Conservation (phyloP, 1,140 invertebrate species). For the Tribolium madens region DNA sequence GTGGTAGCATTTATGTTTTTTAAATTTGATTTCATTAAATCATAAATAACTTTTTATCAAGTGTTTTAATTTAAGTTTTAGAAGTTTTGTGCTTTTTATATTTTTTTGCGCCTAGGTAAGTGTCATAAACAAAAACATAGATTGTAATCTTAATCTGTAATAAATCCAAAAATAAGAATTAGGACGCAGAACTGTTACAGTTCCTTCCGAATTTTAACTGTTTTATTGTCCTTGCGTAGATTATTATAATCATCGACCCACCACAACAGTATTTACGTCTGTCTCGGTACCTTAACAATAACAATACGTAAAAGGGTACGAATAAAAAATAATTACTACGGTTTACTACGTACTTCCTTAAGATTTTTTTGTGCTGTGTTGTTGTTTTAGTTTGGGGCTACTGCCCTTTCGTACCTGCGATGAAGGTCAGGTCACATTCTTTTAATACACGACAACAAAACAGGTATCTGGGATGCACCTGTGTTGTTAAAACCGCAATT, state of each 20-base stretch:
- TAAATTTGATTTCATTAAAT: not conserved
- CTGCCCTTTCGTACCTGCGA: not conserved
- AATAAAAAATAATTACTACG: not conserved
- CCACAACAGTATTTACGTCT: not conserved
- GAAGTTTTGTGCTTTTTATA: not conserved
- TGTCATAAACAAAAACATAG: not conserved
- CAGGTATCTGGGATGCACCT: conserved; percentile 26
- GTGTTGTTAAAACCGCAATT: not conserved
- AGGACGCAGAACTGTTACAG: not conserved
- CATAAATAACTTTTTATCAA: not conserved
- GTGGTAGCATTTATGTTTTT: not conserved
- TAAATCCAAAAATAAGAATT: not conserved
- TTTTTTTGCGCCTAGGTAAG: not conserved
- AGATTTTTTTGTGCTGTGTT: conserved; percentile 6
- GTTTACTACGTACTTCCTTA: not conserved
- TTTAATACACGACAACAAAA: not conserved
- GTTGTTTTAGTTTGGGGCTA: conserved; percentile 4
- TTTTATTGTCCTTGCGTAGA: not conserved
- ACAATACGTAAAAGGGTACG: not conserved
- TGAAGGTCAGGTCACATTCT: conserved; percentile 26
- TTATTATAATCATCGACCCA: not conserved
- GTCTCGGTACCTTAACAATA: not conserved
- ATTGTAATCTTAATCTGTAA: not conserved
- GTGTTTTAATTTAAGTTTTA: not conserved
- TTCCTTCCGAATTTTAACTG: not conserved